These are phyloP conservation scores for Darevskia nairensis DNA, from an alignment of 2,797 vertebrate species.

Conservation along the genomic window DNA sequence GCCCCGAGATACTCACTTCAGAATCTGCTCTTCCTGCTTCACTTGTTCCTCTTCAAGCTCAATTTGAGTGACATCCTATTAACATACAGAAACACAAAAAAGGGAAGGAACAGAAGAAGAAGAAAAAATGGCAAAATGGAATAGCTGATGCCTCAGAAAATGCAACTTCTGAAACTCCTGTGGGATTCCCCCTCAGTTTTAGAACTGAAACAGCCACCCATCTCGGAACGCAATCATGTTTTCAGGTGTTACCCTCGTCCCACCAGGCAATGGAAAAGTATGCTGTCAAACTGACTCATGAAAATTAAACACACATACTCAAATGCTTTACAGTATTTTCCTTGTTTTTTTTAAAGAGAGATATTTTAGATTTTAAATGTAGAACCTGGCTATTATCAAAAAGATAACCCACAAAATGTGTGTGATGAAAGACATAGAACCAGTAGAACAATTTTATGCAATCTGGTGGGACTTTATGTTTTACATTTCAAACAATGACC, in stretches of 20 bases:
- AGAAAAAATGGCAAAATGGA: background rate
- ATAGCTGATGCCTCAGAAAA: background rate
- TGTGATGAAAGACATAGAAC: too few species aligned
- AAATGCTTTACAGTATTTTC: background rate
- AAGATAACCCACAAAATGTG: too few species aligned
- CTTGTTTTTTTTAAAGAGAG: background rate
- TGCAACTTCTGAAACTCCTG: background rate
- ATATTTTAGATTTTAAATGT: background rate
- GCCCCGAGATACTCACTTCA: slow-evolving; percentile 84
- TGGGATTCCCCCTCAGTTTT: background rate
- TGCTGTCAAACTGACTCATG: too few species aligned
- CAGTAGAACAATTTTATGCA: too few species aligned
- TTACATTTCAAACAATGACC: too few species aligned
- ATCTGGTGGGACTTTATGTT: too few species aligned
- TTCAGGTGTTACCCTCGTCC: too few species aligned
- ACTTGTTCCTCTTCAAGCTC: slow-evolving; percentile 91
- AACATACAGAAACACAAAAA: slow-evolving; percentile 13
- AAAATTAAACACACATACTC: background rate
- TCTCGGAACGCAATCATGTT: too few species aligned
- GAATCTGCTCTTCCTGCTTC: slow-evolving; percentile 89
- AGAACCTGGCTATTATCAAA: too few species aligned
- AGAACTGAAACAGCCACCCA: background rate
- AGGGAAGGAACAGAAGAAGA: background rate
- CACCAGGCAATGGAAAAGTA: background rate
- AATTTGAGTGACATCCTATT: slow-evolving; percentile 90